phyloP scores from a whole-genome alignment of 2,113 vertebrate genomes.

The Dromiciops gliroides region DNA sequence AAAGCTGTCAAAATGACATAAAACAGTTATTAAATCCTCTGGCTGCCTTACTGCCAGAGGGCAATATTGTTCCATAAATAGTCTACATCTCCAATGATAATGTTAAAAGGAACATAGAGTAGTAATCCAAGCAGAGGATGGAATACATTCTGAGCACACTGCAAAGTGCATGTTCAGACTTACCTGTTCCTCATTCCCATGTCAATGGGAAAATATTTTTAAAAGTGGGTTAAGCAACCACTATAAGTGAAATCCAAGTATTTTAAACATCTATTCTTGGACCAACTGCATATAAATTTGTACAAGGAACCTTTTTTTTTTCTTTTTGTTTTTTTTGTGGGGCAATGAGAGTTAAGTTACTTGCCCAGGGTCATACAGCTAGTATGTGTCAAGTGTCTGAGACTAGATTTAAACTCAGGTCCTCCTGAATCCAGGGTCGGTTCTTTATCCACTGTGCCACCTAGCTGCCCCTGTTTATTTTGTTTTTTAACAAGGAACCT shows the following conservation, averaged over 20 bases:
- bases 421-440: no score
- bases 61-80: constrained; percentile 84
- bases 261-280: constrained; percentile 58
- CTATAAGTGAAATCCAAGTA: constrained; percentile 65
- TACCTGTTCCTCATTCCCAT: constrained; percentile 15
- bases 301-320: constrained; percentile 56
- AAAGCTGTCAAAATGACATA: constrained; percentile 85
- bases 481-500: constrained; percentile 59
- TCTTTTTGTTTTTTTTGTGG: no score
- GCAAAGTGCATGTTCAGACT: constrained; percentile 52
- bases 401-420: no score
- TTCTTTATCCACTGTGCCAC: no score
- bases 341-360: no score
- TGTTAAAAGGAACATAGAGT: constrained; percentile 67
- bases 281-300: constrained; percentile 68
- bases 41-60: constrained; percentile 80
- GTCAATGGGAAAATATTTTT: constrained; percentile 63
- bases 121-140: constrained; percentile 66
- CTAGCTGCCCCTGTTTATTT: no score
- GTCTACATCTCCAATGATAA: constrained; percentile 43
- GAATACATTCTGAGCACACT: constrained; percentile 69
- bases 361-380: no score
- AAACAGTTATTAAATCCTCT: constrained; percentile 81
- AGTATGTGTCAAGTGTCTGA: no score
- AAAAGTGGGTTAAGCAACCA: constrained; percentile 64